These are phyloP conservation scores for Meles meles DNA, from an alignment of 2,113 vertebrate species.

Conservation along the genomic window DNA sequence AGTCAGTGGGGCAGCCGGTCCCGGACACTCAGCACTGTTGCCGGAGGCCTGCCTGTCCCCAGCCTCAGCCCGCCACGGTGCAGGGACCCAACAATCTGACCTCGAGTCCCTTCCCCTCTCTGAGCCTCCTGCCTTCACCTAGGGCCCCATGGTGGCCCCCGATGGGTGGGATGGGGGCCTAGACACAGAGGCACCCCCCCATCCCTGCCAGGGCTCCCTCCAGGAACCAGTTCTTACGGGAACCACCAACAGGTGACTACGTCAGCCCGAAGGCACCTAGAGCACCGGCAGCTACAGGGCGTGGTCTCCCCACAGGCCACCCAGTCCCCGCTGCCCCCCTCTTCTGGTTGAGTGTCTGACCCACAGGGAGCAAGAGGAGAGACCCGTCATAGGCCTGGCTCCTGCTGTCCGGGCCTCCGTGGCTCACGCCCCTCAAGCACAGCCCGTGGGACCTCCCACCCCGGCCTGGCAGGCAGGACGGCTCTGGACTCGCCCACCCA, in stretches of 20 bases:
- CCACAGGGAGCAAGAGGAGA: accelerated
- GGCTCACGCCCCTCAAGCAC: background rate
- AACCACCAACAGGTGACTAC: background rate
- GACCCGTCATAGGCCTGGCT: accelerated
- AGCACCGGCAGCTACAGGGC: background rate
- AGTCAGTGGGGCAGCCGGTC: background rate
- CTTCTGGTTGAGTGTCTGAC: background rate
- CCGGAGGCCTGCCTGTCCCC: accelerated
- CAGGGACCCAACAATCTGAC: background rate
- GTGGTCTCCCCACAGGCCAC: background rate
- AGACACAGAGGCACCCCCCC: background rate
- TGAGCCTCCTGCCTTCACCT: background rate
- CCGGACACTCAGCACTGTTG: background rate
- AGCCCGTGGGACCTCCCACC: background rate
- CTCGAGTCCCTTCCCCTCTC: background rate
- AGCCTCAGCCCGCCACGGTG: accelerated
- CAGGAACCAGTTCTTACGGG: background rate
- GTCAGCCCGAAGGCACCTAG: background rate
- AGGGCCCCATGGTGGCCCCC: background rate
- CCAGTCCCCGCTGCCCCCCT: background rate
- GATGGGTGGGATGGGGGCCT: background rate
- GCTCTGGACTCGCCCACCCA: slow-evolving; percentile 51
- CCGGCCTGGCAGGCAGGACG: background rate
- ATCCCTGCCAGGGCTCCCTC: background rate
- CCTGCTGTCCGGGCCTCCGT: accelerated